phyloP scores from a whole-genome alignment of 2,888 invertebrate species.

The Drosophila formosana region DNA sequence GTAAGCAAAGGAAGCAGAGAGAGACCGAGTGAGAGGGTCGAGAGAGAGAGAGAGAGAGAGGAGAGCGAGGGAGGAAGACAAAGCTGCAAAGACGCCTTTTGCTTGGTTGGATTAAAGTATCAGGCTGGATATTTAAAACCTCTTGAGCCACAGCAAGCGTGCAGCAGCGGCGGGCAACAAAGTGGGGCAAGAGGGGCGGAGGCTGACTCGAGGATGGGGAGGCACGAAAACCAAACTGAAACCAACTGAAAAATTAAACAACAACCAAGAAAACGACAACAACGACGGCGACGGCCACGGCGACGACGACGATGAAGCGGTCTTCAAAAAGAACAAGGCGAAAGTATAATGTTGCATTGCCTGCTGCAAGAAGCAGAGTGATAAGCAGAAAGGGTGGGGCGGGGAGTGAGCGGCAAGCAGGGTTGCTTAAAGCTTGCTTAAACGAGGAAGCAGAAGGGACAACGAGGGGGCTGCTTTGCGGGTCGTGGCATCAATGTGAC shows the following conservation, averaged over 20 bases:
- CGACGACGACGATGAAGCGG: slow-evolving; percentile 37
- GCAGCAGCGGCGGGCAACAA: not conserved
- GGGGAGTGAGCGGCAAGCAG: not conserved
- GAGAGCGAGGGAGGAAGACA: slow-evolving; percentile 1
- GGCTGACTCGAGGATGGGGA: not conserved
- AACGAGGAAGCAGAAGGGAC: not conserved
- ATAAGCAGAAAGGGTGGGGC: not conserved
- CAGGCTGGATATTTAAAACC: slow-evolving; percentile 68
- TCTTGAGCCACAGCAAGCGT: slow-evolving; percentile 39
- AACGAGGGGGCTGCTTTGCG: not conserved
- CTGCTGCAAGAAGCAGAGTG: slow-evolving; percentile 3
- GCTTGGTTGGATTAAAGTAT: slow-evolving; percentile 66
- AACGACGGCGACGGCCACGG: slow-evolving; percentile 22
- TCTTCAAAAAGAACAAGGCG: slow-evolving; percentile 53
- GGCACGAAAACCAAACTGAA: slow-evolving; percentile 56
- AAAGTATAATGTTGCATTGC: slow-evolving; percentile 58
- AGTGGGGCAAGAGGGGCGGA: not conserved
- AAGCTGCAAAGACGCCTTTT: slow-evolving; percentile 40
- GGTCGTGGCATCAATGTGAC: slow-evolving; percentile 54
- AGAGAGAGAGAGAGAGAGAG: not conserved
- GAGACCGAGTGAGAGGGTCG: too few relatives aligned
- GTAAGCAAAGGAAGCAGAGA: slow-evolving; percentile 42
- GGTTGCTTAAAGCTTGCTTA: not conserved
- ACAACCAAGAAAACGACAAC: slow-evolving; percentile 38
- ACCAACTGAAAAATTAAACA: slow-evolving; percentile 68